Percentiles rank a stretch among this genome's conserved stretches.
Evolutionary conservation across 2,797 vertebrate genomes (phyloP).

Genomic region (Hephaestus fuliginosus): DNA sequence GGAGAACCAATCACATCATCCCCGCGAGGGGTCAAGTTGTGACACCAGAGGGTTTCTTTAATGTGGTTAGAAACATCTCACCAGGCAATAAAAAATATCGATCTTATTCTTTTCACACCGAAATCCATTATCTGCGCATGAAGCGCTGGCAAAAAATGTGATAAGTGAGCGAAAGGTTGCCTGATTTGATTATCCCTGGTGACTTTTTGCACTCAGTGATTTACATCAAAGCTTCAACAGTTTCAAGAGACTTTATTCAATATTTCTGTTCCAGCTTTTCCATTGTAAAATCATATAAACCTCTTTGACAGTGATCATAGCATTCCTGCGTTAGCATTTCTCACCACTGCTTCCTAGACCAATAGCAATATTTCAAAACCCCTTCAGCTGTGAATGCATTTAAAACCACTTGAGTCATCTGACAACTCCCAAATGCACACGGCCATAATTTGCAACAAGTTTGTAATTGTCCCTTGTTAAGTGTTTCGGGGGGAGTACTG

Average conservation of each 20-base stretch:
- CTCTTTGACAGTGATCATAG: conserved; percentile 43
- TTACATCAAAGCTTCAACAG: conserved; percentile 43
- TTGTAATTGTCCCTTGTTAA: conserved; percentile 77
- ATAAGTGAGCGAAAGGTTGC: conserved; percentile 61
- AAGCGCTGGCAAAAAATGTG: conserved; percentile 42
- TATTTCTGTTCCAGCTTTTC: conserved; percentile 21
- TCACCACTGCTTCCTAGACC: conserved; percentile 47
- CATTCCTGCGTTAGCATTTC: conserved; percentile 41
- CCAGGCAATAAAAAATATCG: conserved; percentile 76
- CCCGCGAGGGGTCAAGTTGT: conserved; percentile 64
- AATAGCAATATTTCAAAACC: conserved; percentile 69
- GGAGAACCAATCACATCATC: conserved; percentile 65
- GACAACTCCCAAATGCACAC: conserved; percentile 68
- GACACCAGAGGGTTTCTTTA: conserved; percentile 67
- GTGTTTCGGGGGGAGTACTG: conserved; percentile 58
- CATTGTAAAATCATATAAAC: conserved; percentile 41
- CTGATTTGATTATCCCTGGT: conserved; percentile 70
- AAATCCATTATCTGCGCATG: conserved; percentile 74
- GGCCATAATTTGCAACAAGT: conserved; percentile 75
- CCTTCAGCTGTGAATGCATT: conserved; percentile 57
- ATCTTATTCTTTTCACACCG: conserved; percentile 67
- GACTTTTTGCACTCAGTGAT: conserved; percentile 45
- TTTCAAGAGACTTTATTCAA: conserved; percentile 37
- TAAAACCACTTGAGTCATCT: conserved; percentile 61
- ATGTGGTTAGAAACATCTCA: conserved; percentile 73